phyloP scores from a whole-genome alignment of 1,140 invertebrate species.

The Marisa cornuarietis region DNA sequence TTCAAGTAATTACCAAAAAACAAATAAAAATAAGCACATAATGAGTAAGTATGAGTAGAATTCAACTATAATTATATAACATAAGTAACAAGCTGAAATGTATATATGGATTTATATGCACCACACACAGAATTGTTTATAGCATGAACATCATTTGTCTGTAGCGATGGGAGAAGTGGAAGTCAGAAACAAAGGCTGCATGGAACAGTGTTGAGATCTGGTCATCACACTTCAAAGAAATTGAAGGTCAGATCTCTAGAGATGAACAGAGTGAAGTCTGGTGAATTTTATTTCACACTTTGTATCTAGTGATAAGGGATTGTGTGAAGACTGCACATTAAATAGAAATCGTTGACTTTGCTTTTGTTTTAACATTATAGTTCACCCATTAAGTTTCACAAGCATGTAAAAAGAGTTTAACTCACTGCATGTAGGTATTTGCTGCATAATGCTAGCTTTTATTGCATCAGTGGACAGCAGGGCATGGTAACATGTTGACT shows the following conservation, averaged over 20 bases:
- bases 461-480: too few relatives aligned
- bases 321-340: background rate
- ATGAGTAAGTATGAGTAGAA: background rate
- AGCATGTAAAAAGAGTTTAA: too few relatives aligned
- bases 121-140: background rate
- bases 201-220: slow-evolving; percentile 46
- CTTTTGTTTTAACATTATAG: too few relatives aligned
- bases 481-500: too few relatives aligned
- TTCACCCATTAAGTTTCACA: too few relatives aligned
- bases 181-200: slow-evolving; percentile 32
- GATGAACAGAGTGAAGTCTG: too few relatives aligned
- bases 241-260: slow-evolving; percentile 58
- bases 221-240: slow-evolving; percentile 53
- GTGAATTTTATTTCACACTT: too few relatives aligned
- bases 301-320: too few relatives aligned
- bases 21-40: background rate
- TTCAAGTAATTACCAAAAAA: too few relatives aligned
- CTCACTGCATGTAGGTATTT: too few relatives aligned
- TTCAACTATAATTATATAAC: background rate
- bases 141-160: slow-evolving; percentile 12
- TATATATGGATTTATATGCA: background rate
- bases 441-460: too few relatives aligned
- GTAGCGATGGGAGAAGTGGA: slow-evolving; percentile 44
- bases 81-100: background rate
- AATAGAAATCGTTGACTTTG: background rate